These are phyloP conservation scores for Eulemur coronatus DNA, from an alignment of 2,797 vertebrate genomes.

Conservation along the genomic window DNA sequence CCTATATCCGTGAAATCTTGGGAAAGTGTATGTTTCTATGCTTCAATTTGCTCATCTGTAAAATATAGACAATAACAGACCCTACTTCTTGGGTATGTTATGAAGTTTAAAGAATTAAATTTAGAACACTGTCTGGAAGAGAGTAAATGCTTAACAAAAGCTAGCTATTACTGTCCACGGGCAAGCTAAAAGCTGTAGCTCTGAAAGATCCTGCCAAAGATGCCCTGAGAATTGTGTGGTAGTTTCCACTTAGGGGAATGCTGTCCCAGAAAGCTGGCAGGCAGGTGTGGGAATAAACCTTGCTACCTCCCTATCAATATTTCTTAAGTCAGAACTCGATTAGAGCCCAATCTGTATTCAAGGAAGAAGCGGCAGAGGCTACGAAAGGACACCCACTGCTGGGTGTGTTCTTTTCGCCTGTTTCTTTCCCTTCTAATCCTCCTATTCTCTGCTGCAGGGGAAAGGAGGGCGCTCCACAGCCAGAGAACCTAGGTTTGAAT, in stretches of 20 bases:
- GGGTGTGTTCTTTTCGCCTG: background rate
- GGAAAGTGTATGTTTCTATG: background rate
- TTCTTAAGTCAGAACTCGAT: background rate
- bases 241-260: background rate
- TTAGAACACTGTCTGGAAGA: background rate
- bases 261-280: background rate
- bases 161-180: background rate
- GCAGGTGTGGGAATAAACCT: background rate
- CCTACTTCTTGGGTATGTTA: background rate
- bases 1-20: background rate
- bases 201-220: background rate
- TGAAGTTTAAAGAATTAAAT: background rate
- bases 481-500: background rate
- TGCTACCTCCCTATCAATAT: background rate
- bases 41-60: background rate
- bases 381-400: accelerated
- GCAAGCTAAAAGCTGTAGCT: background rate
- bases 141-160: background rate
- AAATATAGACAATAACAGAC: background rate
- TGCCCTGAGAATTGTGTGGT: background rate
- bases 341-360: background rate
- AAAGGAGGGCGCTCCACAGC: background rate
- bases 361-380: background rate
- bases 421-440: background rate
- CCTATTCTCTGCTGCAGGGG: background rate